Evolutionary conservation across 2,113 vertebrate species (phyloP), one percentile per base, ranked within the genome.

Genomic region (Ceuthmochares aereus): DNA sequence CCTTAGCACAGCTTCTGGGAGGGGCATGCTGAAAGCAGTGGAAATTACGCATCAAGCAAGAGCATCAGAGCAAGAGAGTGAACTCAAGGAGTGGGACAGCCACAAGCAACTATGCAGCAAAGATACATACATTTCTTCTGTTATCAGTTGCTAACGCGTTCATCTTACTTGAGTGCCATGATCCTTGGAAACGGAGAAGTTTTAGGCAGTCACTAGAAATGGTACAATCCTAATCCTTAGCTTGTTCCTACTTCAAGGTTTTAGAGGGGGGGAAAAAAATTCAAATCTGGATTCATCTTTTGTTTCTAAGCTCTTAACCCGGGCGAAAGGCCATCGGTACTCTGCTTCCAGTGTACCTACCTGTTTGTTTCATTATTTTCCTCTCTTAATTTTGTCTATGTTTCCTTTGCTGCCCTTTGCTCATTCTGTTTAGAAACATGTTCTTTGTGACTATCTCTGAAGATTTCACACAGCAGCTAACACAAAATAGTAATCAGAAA

Each of bases 371-470:
- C 18, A 27, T 75, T 64, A 52, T 55, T 91, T 78, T 23, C 66
- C 40, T 68, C 18, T 79, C 45, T 89, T 69, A 56, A 26, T 43
- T 83, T 36, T 56, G 22, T n/a, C 51, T 70, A 1, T 54, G 14
- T 86, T 95, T 90, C 67, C n/a, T 90, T 80, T 73, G 27, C 64
- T 88, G 42, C 32, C 51, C 26, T 89, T 90, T 88, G 51, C 59
- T 68, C 34, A 30, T 14, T 77, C 32, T 22, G 54, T 16, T 90
- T 80, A 83, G 63, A 80, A 88, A 54, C 4, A 1, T 58, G 55
- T 42, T 20, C n/a, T 49, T 76, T 54, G 25, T 85, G 70, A 54
- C 58, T 11, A 25, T 47, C 58, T 79, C 66, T 3, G 7, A 79
- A 18, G 29, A 75, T 75, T 87, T 91, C 78, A 68, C 13, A 36